Evolutionary conservation across 2,888 invertebrate genomes (phyloP).

Genomic region (Spodoptera littoralis): DNA sequence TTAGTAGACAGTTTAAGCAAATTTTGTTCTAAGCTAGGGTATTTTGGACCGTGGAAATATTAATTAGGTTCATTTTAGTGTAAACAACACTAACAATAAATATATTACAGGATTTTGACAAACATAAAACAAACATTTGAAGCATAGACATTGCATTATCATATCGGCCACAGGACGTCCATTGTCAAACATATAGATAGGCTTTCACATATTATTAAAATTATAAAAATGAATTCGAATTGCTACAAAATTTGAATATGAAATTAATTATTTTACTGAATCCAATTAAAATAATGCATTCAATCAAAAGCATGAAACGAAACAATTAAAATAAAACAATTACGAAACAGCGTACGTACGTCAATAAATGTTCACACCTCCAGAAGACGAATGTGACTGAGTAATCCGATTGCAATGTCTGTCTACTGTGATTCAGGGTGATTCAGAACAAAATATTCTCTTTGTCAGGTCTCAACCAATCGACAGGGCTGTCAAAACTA

Average conservation of each 20-base stretch:
- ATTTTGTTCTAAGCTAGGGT: too few relatives aligned
- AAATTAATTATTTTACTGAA: background rate
- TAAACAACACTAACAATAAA: too few relatives aligned
- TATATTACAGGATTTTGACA: too few relatives aligned
- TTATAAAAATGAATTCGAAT: too few relatives aligned
- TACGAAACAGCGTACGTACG: background rate
- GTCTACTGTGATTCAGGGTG: conserved; percentile 7
- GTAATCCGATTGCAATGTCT: conserved; percentile 34
- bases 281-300: too few relatives aligned
- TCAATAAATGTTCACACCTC: conserved; percentile 17
- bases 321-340: background rate
- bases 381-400: conserved; percentile 19
- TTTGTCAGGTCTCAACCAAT: conserved; percentile 24
- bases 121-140: too few relatives aligned
- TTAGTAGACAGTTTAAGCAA: background rate
- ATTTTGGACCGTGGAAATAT: background rate
- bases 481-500: conserved; percentile 34
- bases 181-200: too few relatives aligned
- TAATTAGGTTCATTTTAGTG: background rate
- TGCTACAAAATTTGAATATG: background rate
- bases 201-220: too few relatives aligned
- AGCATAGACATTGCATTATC: too few relatives aligned
- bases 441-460: conserved; percentile 24
- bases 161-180: too few relatives aligned
- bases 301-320: background rate